phyloP scores from a whole-genome alignment of 2,888 invertebrate species.

The Coelinius sp. region DNA sequence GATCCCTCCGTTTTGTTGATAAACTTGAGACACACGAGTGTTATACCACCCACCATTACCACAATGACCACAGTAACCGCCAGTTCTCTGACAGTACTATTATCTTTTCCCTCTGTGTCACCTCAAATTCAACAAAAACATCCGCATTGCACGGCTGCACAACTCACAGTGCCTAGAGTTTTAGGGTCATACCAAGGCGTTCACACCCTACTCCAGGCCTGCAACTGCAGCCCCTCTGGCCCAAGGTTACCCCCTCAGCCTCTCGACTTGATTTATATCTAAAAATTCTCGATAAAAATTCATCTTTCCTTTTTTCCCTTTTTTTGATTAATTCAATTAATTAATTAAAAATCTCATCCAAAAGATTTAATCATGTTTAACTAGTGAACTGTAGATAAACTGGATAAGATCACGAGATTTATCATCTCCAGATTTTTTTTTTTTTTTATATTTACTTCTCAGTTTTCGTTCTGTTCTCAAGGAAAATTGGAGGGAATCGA shows the following conservation, averaged over 20 bases:
- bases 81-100: slow-evolving; percentile 12
- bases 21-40: neutral
- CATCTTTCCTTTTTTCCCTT: neutral
- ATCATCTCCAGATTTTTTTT: neutral
- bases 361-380: too few relatives aligned
- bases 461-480: neutral
- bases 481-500: slow-evolving; percentile 18
- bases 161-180: slow-evolving; percentile 42
- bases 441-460: neutral
- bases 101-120: slow-evolving; percentile 42
- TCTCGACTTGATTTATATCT: too few relatives aligned
- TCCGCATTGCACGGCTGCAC: slow-evolving; percentile 51
- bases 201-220: slow-evolving; percentile 30
- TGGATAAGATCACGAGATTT: too few relatives aligned
- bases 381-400: neutral
- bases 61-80: neutral
- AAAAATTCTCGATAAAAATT: too few relatives aligned
- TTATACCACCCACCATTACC: slow-evolving; percentile 5
- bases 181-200: neutral
- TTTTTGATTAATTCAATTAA: too few relatives aligned
- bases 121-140: slow-evolving; percentile 45
- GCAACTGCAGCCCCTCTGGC: neutral
- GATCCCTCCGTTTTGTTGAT: slow-evolving; percentile 33
- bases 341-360: too few relatives aligned
- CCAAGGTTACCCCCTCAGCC: slow-evolving; percentile 20